Conservation (phyloP, 2,797 vertebrate species). For the Fratercula arctica region DNA sequence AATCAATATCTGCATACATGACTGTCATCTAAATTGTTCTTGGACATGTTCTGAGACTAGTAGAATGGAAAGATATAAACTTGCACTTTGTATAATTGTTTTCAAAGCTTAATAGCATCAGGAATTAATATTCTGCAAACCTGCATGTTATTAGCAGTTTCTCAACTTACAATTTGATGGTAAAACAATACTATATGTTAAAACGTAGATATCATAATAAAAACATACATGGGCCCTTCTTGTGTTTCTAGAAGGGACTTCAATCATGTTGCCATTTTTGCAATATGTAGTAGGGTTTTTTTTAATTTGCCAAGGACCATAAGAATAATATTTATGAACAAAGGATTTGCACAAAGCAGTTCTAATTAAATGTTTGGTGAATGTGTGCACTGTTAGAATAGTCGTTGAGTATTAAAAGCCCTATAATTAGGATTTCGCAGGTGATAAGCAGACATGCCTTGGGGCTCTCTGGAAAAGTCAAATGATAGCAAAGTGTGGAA, state of each 20-base stretch:
- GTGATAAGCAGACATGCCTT: background rate
- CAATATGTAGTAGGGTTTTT: background rate
- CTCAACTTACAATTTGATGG: background rate
- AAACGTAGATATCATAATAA: background rate
- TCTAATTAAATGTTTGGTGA: constrained; percentile 8
- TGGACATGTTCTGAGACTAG: background rate
- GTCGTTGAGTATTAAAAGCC: background rate
- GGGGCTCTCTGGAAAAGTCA: background rate
- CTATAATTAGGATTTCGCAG: constrained; percentile 11
- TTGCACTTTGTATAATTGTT: background rate
- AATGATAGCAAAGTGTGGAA: background rate
- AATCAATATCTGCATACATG: background rate
- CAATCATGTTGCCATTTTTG: background rate
- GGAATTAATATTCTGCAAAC: background rate
- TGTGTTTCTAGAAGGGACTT: background rate
- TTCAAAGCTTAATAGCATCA: background rate
- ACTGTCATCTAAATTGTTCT: background rate
- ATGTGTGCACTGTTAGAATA: background rate
- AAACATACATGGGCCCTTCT: background rate
- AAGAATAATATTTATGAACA: background rate
- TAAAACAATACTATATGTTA: background rate
- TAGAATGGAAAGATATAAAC: background rate
- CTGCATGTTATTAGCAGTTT: background rate
- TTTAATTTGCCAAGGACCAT: background rate
- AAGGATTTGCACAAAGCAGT: background rate